Evolutionary conservation across 92 coral and sea anemone species (phyloP).

Genomic region (Epizoanthus stellaris): DNA sequence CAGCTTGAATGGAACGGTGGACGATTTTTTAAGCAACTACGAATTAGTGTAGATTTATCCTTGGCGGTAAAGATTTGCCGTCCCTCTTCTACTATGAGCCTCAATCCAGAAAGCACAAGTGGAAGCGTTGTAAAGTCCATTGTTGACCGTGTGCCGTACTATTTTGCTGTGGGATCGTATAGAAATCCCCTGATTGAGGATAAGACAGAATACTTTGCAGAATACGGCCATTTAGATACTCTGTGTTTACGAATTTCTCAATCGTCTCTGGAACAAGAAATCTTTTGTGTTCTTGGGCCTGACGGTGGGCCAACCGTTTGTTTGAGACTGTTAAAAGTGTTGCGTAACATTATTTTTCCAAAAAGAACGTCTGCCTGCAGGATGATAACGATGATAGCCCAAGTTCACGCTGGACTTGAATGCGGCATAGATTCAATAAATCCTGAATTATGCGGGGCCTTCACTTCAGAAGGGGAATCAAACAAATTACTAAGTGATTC

Average conservation of each 20-base stretch:
- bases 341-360: background rate
- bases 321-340: background rate
- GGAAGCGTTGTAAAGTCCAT: background rate
- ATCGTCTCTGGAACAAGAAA: slow-evolving; percentile 3
- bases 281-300: slow-evolving; percentile 13
- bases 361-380: no score
- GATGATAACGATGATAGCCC: no score
- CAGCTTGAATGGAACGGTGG: slow-evolving; percentile 37
- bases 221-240: no score
- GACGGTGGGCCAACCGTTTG: slow-evolving; percentile 9
- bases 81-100: slow-evolving; percentile 5
- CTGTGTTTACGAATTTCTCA: background rate
- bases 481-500: background rate
- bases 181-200: background rate
- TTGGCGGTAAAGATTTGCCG: slow-evolving; percentile 42
- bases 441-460: background rate
- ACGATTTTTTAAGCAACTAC: slow-evolving; percentile 15
- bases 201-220: background rate
- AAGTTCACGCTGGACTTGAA: no score
- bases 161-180: slow-evolving; percentile 5
- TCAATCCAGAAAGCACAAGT: background rate
- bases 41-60: slow-evolving; percentile 42
- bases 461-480: background rate
- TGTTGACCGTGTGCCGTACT: slow-evolving; percentile 10
- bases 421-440: background rate